A percentile compares a stretch with the other conserved stretches of the same genome.
Conservation (phyloP, 2,797 vertebrate species). For the Sphenodon punctatus region DNA sequence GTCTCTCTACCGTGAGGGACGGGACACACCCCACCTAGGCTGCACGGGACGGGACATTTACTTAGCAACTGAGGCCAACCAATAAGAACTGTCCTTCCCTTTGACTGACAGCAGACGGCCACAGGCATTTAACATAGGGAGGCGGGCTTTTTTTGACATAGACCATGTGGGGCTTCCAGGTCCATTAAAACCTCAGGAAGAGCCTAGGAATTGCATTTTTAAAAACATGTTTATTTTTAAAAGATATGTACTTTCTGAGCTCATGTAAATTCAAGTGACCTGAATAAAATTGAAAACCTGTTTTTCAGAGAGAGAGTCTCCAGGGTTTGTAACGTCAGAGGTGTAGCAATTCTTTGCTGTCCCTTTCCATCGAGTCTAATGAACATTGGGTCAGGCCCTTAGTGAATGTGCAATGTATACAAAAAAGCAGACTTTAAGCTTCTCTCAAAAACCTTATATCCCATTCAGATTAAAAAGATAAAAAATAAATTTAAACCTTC, state of each 20-base stretch:
- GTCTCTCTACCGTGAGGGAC: too few relatives aligned
- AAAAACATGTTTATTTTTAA: neutral
- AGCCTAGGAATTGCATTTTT: neutral
- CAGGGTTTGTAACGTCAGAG: neutral
- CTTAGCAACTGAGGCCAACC: too few relatives aligned
- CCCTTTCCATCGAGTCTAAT: neutral
- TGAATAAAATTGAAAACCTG: neutral
- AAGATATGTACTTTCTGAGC: neutral
- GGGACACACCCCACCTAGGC: too few relatives aligned
- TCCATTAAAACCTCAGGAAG: neutral
- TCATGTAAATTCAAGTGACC: neutral
- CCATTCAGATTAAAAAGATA: neutral
- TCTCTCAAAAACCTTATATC: neutral
- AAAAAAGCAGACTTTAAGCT: neutral
- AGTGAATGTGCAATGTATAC: neutral
- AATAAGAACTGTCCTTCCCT: too few relatives aligned
- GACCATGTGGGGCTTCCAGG: too few relatives aligned
- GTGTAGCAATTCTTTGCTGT: neutral
- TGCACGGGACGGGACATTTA: too few relatives aligned
- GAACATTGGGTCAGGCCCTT: neutral
- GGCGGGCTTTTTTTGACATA: too few relatives aligned
- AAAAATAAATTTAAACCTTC: too few relatives aligned
- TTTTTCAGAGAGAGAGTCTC: neutral
- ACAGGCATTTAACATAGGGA: too few relatives aligned
- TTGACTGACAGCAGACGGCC: too few relatives aligned